Percentiles rank a stretch among this genome's conserved stretches.
Conservation (phyloP, 2,113 vertebrate species). For the Corythaeola cristata region DNA sequence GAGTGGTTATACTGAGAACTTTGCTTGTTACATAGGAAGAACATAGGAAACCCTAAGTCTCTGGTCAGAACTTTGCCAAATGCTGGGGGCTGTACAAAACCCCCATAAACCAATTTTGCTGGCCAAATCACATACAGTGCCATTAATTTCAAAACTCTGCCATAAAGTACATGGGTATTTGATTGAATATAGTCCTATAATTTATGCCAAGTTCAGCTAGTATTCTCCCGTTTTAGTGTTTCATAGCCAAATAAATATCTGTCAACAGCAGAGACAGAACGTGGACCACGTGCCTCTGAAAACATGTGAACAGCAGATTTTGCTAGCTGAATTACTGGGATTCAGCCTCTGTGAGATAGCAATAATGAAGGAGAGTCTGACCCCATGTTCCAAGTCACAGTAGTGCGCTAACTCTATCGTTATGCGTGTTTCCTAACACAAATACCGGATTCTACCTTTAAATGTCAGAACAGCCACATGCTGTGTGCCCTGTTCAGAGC, state of each 20-base stretch:
- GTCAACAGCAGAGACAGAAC: neutral
- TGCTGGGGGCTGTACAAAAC: neutral
- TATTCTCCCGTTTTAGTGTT: neutral
- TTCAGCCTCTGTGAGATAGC: neutral
- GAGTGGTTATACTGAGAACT: neutral
- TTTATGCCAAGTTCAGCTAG: neutral
- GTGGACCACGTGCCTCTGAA: neutral
- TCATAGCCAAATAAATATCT: neutral
- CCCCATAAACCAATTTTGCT: neutral
- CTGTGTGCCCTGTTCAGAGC: neutral
- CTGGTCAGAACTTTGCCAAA: neutral
- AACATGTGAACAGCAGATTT: neutral
- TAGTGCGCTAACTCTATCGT: neutral
- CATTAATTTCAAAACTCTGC: neutral
- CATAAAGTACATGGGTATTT: neutral
- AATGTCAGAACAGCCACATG: neutral
- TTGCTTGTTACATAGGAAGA: neutral
- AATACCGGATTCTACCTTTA: neutral
- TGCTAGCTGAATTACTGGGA: neutral
- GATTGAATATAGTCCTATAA: neutral
- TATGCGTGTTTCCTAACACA: neutral
- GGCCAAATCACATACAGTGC: accelerated
- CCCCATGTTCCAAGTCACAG: neutral
- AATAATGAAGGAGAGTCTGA: neutral
- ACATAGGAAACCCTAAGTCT: neutral